Base-by-base conservation (phyloP, 2,888 invertebrate genomes). In the Rhagophthalmus giganteus region DNA sequence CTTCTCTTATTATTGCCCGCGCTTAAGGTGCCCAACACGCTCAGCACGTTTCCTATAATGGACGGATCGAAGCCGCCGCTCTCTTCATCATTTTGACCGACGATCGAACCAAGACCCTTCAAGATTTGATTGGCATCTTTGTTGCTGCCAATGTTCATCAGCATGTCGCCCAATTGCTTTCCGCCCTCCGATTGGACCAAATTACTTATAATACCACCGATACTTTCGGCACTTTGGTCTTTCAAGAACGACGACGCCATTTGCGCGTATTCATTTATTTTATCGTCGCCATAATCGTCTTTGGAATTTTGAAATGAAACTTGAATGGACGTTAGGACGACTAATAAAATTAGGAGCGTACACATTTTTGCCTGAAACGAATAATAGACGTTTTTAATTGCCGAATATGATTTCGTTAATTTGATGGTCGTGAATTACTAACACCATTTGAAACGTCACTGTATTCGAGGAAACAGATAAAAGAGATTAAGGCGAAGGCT, bases 181-280 rank as follows among this genome's bases (percentile, higher is more conserved):
- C 80, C 83, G 14, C 80, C 79, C 41, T 83, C 85, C 0, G 85
- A 81, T 60, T 87, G 85, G 79, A 89, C 81, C 34, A 90, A 77
- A 16, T 78, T 80, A 1, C 84, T 84, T 6, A 89, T 76, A 33
- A 88, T 75, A 5, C 81, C 82, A 1, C 86, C 86, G 0, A 89
- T 74, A 1, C 81, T 81, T 35, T 71, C 66, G 6, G 71, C 63
- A 26, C 73, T 68, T 34, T 69, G 68, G 9, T 72, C 69, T 63
- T 84, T 82, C 28, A 89, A 76, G 44, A 90, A 79, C 10, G 84
- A 78, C 1, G 84, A 81, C 0, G 88, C 88, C 49, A 86, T 79
- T 58, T 88, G 86, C 58, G 87, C 66, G 54, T 81, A 82, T 15
- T 74, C 74, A 12, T 74, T 77, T 60, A 65, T 74, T 62, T 64